A percentile compares a stretch with the other conserved stretches of the same genome.
Evolutionary conservation across 2,888 invertebrate genomes (phyloP).

Genomic region (Tinea trinotella): DNA sequence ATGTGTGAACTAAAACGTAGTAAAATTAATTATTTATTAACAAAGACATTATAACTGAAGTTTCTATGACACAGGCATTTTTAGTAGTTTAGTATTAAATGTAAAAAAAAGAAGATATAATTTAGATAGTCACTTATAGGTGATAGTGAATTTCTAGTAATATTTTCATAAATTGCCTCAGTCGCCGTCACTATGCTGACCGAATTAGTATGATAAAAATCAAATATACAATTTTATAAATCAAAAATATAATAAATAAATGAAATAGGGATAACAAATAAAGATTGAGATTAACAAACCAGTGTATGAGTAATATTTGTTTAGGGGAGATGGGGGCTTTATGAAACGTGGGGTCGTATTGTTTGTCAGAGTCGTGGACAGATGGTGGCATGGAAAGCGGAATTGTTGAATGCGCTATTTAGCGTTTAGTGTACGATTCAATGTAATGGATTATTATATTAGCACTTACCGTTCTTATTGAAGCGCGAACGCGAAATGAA

Average conservation of each 20-base stretch:
- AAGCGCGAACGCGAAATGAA: slow-evolving; percentile 53
- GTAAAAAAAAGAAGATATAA: too few species aligned
- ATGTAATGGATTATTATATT: slow-evolving; percentile 72
- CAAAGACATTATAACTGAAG: too few species aligned
- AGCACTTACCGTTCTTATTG: slow-evolving; percentile 58
- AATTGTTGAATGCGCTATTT: slow-evolving; percentile 68
- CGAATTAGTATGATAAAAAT: too few species aligned
- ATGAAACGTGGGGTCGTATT: slow-evolving; percentile 50
- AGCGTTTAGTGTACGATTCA: slow-evolving; percentile 65
- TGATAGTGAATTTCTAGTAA: too few species aligned
- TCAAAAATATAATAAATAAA: background rate
- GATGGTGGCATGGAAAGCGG: slow-evolving; percentile 47
- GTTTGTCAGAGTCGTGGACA: slow-evolving; percentile 60
- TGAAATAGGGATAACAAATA: background rate
- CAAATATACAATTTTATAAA: too few species aligned
- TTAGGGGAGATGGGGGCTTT: slow-evolving; percentile 61
- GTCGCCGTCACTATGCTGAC: too few species aligned
- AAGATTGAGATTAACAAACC: background rate
- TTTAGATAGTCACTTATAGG: too few species aligned
- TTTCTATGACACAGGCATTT: too few species aligned
- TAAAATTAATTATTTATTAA: too few species aligned
- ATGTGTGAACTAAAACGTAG: too few species aligned
- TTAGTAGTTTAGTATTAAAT: too few species aligned
- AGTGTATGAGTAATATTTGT: slow-evolving; percentile 48
- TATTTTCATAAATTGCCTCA: too few species aligned